Percentiles rank a stretch among this genome's conserved stretches.
Conservation (phyloP, 2,888 invertebrate genomes). For the Axea sp. region DNA sequence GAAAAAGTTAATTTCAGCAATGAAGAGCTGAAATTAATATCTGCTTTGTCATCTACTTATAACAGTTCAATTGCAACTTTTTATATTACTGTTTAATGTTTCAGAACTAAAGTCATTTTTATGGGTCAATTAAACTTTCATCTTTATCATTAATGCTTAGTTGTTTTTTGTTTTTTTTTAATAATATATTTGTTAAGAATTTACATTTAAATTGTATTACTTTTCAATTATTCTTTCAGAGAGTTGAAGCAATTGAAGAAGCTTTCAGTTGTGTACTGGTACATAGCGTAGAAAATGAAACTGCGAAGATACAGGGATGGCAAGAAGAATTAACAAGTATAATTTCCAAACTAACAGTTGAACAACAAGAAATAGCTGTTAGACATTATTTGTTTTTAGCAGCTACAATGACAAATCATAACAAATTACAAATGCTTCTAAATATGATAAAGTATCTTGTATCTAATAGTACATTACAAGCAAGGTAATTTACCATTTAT, state of each 20-base stretch:
- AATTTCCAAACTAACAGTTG: conserved; percentile 84
- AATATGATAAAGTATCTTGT: conserved; percentile 88
- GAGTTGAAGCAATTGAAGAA: conserved; percentile 91
- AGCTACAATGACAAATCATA: conserved; percentile 87
- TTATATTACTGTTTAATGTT: no score
- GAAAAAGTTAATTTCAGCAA: no score
- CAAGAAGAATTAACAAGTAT: conserved; percentile 85
- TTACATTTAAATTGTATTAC: no score
- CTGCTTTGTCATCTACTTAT: no score
- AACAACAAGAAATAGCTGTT: conserved; percentile 87
- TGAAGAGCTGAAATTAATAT: no score
- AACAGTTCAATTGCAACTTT: no score
- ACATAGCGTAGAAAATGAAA: conserved; percentile 86
- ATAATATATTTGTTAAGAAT: no score
- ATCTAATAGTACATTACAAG: conserved; percentile 85
- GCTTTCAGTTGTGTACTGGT: conserved; percentile 94
- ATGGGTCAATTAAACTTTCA: no score
- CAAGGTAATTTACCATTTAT: conserved; percentile 81
- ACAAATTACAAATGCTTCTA: conserved; percentile 87
- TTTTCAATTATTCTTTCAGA: no score
- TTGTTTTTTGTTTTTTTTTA: no score
- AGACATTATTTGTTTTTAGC: conserved; percentile 87
- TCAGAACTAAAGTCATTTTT: no score
- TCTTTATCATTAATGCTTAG: no score
- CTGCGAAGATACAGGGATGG: conserved; percentile 84